Evolutionary conservation across 2,888 invertebrate species (phyloP), one percentile per base, ranked within the genome.

Genomic region (Pterostichus niger): DNA sequence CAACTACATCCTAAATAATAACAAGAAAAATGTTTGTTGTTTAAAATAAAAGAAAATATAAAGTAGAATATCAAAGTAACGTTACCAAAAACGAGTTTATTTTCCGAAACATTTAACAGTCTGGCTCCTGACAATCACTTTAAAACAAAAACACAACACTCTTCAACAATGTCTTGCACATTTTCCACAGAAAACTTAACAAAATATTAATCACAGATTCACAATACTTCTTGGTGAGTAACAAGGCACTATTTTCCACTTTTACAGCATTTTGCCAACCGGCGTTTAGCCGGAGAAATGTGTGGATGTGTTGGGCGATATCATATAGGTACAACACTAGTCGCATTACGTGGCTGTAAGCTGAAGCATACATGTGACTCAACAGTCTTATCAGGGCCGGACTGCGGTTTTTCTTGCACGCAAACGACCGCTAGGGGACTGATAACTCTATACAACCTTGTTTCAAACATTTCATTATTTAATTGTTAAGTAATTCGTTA

Each of bases 321-420:
- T 64, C 31, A 35, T 64, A 64, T 64, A 64, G 68, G 40, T 71
- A 9, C 15, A 6, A 17, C 56, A 56, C 56, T 56, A 24, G 44
- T 11, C 40, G 33, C 40, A 71, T 80, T 80, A 80, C 80, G 80
- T 80, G 80, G 80, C 80, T 80, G 54, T 40, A 40, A 40, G 40
- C 44, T 46, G 13, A 54, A 75, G 40, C 54, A 13, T 59, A 61
- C 64, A 80, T 79, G 80, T 80, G 80, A 80, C 80, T 80, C 80
- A 80, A 77, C 68, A 31, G 24, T 64, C 35, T 80, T 80, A 80
- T 80, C 80, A 80, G 80, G 40, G 52, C 46, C 80, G 80, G 44
- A 80, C 56, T 68, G 52, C 31, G 46, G 80, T 33, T 64, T 79
- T 80, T 79, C 61, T 68, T 54, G 56, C 59, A 59, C 59, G 24